Base-by-base conservation (phyloP, 2,888 invertebrate species). In the Mesorhabditis spiculigera region DNA sequence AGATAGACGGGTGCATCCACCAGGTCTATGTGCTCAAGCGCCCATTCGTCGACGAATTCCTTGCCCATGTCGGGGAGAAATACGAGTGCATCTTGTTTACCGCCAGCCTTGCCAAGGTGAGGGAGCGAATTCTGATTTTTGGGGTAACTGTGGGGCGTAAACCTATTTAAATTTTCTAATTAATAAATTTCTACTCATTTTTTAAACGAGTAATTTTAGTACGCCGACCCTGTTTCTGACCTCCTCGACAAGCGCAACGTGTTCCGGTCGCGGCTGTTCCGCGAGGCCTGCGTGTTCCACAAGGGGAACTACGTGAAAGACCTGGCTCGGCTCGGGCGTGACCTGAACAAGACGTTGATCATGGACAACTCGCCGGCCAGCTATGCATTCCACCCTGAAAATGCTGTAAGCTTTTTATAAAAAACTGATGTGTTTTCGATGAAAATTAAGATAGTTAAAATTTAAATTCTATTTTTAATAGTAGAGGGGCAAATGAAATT, bases 241-340 rank as follows among this genome's bases (percentile, higher is more conserved):
- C 90, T 98, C 85, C 89, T 99, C 82, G 97, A 98, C 89, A 92
- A 93, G 89, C 95, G 95, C 94, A 93, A 93, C 86, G 95, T 96
- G 81, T 89, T 89, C 83, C 77, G 81, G n/a, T 72, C 82, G 83
- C 91, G 98, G 86, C 90, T 99, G 86, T 99, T 99, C 90, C 91
- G 98, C 88, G 98, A 99, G 90, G 95, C 97, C 83, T 99, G 98
- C 90, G 97, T 97, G 88, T 98, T 95, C 90, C 95, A 98, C 90
- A 91, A 95, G 88, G 98, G 98, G 84, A 99, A 97, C 90, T 99
- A 98, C 90, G 97, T 99, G 85, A 98, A 98, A 90, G 98, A 98
- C 90, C 91, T 98, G 86, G 95, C 95, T 90, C 93, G 94, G 87
- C 90, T 98, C 80, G 98, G 98, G 73, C 91, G 98, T 78, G 95